Base-by-base conservation (phyloP, 2,113 vertebrate genomes). In the Mirounga angustirostris region DNA sequence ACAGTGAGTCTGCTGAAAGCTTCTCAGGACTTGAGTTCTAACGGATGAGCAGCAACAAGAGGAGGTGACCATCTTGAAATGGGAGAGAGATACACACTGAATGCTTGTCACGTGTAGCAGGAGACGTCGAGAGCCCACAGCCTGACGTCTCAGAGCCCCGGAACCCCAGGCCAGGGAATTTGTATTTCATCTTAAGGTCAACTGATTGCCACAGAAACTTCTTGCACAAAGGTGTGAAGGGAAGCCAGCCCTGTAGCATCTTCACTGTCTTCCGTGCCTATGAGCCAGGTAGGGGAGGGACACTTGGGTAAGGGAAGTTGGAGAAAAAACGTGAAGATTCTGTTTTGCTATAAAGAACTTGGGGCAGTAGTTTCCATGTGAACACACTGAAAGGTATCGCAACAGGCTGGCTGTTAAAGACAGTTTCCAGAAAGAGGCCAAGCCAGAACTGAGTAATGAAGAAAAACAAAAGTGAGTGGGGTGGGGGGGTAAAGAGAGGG, bases 21-120 rank as follows among this genome's bases (percentile, higher is more conserved):
- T 94, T 96, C 13, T 71, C 7, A 63, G 33, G 28, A 28, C 26
- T 73, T 63, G 13, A 61, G 0, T 79, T 59, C 52, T 69, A 89
- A 90, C 74, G 33, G 0, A 73, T 52, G 6, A 81, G 12, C 94
- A 36, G 52, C 89, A 56, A 40, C 6, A 69, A 86, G 59, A 52
- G 10, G 33, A 43, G 8, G 19, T 56, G 52, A 16, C 18, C 16
- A 36, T 71, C 43, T 56, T 88, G 14, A 65, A 36, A 10, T 43
- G 7, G 15, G 26, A 59, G 3, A 86, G 1, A 10, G 10, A 3
- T 2, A 1, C 28, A 14, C 46, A 28, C 2, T 18, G 7, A 76
- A 50, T 22, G 6, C 7, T 76, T 65, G 3, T 79, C 69, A 12
- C 16, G 12, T 28, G 3, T 21, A 95, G 59, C 21, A 19, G 43